Evolutionary conservation across 2,797 vertebrate species (phyloP), one percentile per base, ranked within the genome.

Genomic region (Hypotaenidia philippensis): DNA sequence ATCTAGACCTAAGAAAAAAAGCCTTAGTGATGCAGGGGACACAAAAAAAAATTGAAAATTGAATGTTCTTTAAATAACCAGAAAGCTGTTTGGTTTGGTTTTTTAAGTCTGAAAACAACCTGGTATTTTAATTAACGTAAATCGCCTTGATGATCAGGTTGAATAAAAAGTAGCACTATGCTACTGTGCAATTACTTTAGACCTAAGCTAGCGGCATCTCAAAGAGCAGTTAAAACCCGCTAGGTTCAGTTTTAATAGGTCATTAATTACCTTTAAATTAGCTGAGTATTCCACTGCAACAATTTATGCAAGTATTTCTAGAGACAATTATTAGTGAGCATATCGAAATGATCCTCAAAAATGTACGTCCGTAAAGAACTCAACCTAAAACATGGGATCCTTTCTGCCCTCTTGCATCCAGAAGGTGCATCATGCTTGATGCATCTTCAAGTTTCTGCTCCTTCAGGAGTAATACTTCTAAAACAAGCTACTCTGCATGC

Each of bases 231-330:
- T 89, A 65, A 91, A 87, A 65, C 14, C 36, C 52, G 11, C 21
- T 68, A 87, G 21, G 55, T 32, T 26, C 38, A 38, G 9, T 65
- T 90, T 87, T 77, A 78, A 36, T 31, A 83, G 13, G 27, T 41
- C 65, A 88, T 80, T 91, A 78, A 83, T 89, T 80, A 90, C 36
- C 47, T 88, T 88, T 64, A 86, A 85, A 66, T 83, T 65, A 94
- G 55, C 22, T 70, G 49, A 53, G 13, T 65, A 55, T 85, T 76
- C 59, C 13, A 2, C 34, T 91, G 65, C 63, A 85, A 44, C 20
- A 40, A 55, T 20, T 20, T 56, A 40, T 63, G 47, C 34, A 86
- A 55, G 53, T 83, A 70, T 72, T 92, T 92, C 55, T 83, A n/a
- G 34, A 49, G 45, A 72, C 50, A 89, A 71, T 65, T 75, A 59